These are phyloP conservation scores for Enteromius fasciolatus DNA, from an alignment of 2,797 vertebrate species.

Conservation along the genomic window DNA sequence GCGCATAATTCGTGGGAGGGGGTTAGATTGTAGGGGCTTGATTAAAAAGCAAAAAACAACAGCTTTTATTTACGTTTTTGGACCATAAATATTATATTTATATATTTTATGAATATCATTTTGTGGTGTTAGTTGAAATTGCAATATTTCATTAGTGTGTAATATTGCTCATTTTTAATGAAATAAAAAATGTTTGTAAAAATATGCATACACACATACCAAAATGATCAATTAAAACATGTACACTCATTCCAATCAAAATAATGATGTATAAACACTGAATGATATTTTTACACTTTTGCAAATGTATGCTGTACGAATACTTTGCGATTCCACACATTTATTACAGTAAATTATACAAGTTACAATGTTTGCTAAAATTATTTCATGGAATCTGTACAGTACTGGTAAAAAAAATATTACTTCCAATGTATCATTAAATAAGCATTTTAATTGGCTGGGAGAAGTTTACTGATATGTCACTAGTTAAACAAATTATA, in stretches of 20 bases:
- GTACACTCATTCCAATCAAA: not conserved
- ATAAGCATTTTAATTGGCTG: conserved; percentile 38
- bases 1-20: not conserved
- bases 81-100: not conserved
- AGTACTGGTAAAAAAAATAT: not conserved
- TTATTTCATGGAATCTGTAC: not conserved
- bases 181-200: not conserved
- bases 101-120: not conserved
- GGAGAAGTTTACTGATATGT: not conserved
- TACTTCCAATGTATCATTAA: not conserved
- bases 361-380: not conserved
- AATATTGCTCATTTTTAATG: not conserved
- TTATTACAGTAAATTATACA: not conserved
- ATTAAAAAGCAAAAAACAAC: not conserved
- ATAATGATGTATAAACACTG: not conserved
- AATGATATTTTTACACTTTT: not conserved
- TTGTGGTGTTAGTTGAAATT: not conserved
- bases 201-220: not conserved
- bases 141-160: too few relatives aligned
- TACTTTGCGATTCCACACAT: not conserved
- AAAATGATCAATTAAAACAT: not conserved
- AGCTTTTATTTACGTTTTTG: not conserved
- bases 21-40: not conserved
- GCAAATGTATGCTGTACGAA: not conserved
- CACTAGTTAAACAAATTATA: not conserved